Evolutionary conservation across 2,888 invertebrate species (phyloP).

Genomic region (Rhogogaster chlorosoma): DNA sequence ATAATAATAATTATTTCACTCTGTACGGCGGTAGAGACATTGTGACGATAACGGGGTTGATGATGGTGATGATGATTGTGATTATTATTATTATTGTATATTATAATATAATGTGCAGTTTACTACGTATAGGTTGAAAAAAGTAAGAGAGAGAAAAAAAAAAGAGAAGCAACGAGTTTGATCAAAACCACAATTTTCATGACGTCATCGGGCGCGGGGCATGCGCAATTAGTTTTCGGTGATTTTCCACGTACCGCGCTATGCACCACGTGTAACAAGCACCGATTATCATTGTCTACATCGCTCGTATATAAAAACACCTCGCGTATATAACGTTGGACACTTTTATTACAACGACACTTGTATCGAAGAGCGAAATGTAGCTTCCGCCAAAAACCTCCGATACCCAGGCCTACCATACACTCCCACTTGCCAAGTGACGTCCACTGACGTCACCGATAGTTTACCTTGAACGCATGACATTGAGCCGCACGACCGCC

Average conservation of each 20-base stretch:
- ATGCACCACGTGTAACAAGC: constrained; percentile 46
- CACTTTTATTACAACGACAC: background rate
- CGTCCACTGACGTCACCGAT: constrained; percentile 78
- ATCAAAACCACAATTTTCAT: constrained; percentile 76
- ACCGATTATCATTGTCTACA: constrained; percentile 32
- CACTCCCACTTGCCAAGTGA: constrained; percentile 77
- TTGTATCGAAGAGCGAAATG: background rate
- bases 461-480: constrained; percentile 78
- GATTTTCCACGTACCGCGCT: constrained; percentile 75
- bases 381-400: constrained; percentile 60
- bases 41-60: background rate
- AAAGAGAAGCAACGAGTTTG: constrained; percentile 60
- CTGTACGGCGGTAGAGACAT: background rate
- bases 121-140: background rate
- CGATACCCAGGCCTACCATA: constrained; percentile 69
- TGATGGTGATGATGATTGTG: background rate
- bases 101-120: background rate
- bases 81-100: background rate
- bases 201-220: constrained; percentile 75
- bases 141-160: background rate
- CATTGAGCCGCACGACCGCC: constrained; percentile 73
- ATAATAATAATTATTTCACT: background rate
- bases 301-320: constrained; percentile 1
- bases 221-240: constrained; percentile 76
- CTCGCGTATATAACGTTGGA: background rate